Percentiles rank a stretch among this genome's conserved stretches.
These are phyloP conservation scores for Drosophila meridionalis DNA, from an alignment of 2,888 invertebrate species.

Conservation along the genomic window DNA sequence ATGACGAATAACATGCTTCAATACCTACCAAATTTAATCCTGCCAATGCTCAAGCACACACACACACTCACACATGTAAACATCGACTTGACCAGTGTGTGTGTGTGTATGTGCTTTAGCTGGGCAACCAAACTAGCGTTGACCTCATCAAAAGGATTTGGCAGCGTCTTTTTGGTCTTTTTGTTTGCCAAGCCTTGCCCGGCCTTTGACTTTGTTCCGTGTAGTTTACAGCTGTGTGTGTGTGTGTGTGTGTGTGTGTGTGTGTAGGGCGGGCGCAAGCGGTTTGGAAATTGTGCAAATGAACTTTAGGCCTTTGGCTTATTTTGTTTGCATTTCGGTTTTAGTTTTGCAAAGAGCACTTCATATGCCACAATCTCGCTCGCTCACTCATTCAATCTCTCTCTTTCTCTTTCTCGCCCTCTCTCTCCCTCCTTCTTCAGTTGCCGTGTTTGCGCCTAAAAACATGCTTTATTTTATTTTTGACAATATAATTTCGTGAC, in stretches of 20 bases:
- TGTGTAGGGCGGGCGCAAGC: slow-evolving; percentile 42
- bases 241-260: slow-evolving; percentile 6
- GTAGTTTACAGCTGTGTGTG: slow-evolving; percentile 10
- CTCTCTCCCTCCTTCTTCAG: background rate
- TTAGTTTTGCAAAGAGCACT: slow-evolving; percentile 31
- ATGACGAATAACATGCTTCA: slow-evolving; percentile 82
- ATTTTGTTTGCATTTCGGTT: slow-evolving; percentile 81
- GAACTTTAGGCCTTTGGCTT: slow-evolving; percentile 82
- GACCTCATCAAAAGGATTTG: slow-evolving; percentile 81
- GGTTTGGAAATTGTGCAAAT: slow-evolving; percentile 76
- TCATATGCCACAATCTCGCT: slow-evolving; percentile 10
- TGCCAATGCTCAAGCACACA: slow-evolving; percentile 55
- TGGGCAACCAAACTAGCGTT: slow-evolving; percentile 73
- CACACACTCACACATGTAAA: slow-evolving; percentile 47
- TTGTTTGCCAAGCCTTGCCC: slow-evolving; percentile 72
- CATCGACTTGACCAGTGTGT: slow-evolving; percentile 51
- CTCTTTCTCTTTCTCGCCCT: background rate
- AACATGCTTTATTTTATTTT: slow-evolving; percentile 81
- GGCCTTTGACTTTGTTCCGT: slow-evolving; percentile 77
- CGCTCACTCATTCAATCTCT: background rate
- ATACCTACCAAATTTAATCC: slow-evolving; percentile 82
- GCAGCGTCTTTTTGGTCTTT: slow-evolving; percentile 81
- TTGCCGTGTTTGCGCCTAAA: slow-evolving; percentile 45
- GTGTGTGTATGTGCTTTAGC: slow-evolving; percentile 29
- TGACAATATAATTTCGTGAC: slow-evolving; percentile 80